Evolutionary conservation across 2,113 vertebrate species (phyloP).

Genomic region (Tamias sibiricus): DNA sequence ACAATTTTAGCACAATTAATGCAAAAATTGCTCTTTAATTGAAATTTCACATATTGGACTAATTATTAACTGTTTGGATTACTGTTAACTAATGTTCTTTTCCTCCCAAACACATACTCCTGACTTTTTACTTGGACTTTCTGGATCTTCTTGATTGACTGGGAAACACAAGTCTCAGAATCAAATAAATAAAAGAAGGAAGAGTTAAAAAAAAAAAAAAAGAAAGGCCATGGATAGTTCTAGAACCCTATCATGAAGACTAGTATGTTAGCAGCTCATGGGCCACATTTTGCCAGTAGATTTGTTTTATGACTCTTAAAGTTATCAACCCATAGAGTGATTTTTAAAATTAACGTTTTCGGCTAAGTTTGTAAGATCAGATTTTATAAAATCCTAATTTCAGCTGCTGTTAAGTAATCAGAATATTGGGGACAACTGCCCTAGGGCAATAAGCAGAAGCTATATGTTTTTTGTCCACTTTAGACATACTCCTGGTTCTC

Average conservation of each 20-base stretch:
- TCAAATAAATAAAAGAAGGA: background rate
- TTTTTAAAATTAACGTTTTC: background rate
- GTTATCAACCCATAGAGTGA: background rate
- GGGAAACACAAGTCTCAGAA: background rate
- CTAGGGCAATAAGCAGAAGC: background rate
- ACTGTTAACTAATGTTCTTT: background rate
- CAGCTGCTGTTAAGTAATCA: background rate
- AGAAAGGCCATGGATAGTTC: background rate
- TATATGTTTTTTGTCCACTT: background rate
- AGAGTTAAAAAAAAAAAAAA: background rate
- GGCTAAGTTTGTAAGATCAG: background rate
- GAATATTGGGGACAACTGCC: background rate
- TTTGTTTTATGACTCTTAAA: background rate
- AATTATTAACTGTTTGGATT: background rate
- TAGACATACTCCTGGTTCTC: background rate
- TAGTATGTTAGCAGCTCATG: background rate
- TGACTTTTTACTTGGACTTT: background rate
- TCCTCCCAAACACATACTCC: background rate
- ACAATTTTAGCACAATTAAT: slow-evolving; percentile 35
- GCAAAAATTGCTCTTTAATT: background rate
- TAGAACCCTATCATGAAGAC: background rate
- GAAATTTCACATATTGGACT: background rate
- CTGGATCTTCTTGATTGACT: background rate
- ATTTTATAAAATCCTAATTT: background rate
- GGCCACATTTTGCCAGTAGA: background rate